These are phyloP conservation scores for Scomber japonicus DNA, from an alignment of 2,113 vertebrate species.

Conservation along the genomic window DNA sequence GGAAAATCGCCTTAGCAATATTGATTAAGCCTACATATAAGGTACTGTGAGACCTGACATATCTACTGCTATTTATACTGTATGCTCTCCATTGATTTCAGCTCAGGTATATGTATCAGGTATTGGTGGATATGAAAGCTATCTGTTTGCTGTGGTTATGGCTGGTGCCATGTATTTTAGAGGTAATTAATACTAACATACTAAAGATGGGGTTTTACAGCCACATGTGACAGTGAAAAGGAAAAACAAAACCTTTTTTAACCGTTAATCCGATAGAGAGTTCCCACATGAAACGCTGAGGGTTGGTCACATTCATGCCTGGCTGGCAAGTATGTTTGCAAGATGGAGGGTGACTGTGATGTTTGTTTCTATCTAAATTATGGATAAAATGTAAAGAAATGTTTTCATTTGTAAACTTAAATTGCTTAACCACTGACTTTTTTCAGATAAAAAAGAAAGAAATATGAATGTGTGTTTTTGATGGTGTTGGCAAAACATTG, in stretches of 20 bases:
- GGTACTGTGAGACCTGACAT: slow-evolving; percentile 25
- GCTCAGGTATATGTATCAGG: slow-evolving; percentile 54
- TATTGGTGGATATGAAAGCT: slow-evolving; percentile 37
- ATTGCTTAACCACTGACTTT: too few relatives aligned
- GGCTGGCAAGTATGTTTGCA: too few relatives aligned
- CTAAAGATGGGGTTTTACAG: slow-evolving; percentile 10
- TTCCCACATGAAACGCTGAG: background rate
- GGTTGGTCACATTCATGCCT: too few relatives aligned
- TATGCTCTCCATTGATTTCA: slow-evolving; percentile 53
- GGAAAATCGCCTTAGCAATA: slow-evolving; percentile 35
- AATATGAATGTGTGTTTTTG: too few relatives aligned
- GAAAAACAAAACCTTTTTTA: slow-evolving; percentile 12
- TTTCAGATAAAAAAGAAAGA: too few relatives aligned
- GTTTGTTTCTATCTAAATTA: too few relatives aligned
- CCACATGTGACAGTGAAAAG: slow-evolving; percentile 20
- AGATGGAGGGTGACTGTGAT: too few relatives aligned
- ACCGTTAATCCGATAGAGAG: background rate
- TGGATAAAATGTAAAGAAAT: too few relatives aligned
- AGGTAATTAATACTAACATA: slow-evolving; percentile 62
- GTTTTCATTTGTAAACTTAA: too few relatives aligned
- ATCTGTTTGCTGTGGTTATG: slow-evolving; percentile 55
- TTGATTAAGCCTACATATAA: slow-evolving; percentile 40
- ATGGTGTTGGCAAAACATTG: too few relatives aligned
- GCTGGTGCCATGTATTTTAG: slow-evolving; percentile 50
- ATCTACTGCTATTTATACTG: slow-evolving; percentile 53